Evolutionary conservation across 2,797 vertebrate genomes (phyloP), one percentile per base, ranked within the genome.

Genomic region (Zonotrichia albicollis): DNA sequence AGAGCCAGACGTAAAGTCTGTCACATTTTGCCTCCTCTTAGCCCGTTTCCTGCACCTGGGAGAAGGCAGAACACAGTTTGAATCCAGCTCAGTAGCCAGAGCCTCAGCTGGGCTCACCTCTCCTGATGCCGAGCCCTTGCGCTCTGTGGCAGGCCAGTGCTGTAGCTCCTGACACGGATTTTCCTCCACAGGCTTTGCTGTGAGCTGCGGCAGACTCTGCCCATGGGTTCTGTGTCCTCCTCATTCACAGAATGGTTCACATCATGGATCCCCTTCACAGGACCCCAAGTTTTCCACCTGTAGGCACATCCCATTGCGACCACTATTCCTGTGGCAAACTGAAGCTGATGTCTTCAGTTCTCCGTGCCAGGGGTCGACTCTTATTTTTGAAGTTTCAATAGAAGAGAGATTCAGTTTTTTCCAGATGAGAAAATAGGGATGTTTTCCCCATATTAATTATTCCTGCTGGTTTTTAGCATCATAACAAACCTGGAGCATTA

Each of bases 281-380:
- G 42, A 64, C 6, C 38, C 20, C 3, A 17, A 7, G 30, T 14
- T 15, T 16, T 40, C 53, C 66, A 64, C 58, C 38, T 21, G 0
- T 17, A 23, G 48, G 36, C 36, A 32, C 0, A 0, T 70, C 30
- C 23, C 16, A 3, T 13, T 50, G 5, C 15, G 32, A 50, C 8
- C 46, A 6, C 18, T 6, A 0, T 7, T n/a, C 54, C 78, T n/a
- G 25, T 40, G 38, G n/a, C 45, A 66, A 34, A 34, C n/a, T 45
- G 45, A 48, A 87, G 25, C 53, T 46, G 26, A 26, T 17, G 20
- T 16, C 51, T 65, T 45, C 65, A 26, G 45, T 5, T 67, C 43
- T 50, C 43, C 15, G 7, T 27, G 30, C 8, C 25, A 50, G 32
- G 8, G 26, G 42, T 68, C 51, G 48, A 15, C n/a, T 43, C 32